Conservation (phyloP, 2,797 vertebrate species). For the Natrix natrix region DNA sequence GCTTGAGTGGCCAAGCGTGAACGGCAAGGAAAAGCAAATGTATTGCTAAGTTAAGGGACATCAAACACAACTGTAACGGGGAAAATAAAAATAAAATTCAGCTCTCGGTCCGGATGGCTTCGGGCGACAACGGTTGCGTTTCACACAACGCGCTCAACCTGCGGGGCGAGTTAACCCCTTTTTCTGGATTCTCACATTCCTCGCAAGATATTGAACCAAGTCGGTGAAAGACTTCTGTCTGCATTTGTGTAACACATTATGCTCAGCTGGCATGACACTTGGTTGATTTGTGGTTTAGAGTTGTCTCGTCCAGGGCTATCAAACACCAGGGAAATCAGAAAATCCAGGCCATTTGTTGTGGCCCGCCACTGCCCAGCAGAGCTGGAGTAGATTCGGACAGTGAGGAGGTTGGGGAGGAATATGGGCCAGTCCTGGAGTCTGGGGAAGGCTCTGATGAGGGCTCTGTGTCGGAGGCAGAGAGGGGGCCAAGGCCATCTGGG, state of each 20-base stretch:
- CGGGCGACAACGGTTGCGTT: background rate
- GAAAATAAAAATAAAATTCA: background rate
- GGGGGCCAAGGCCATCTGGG: too few species aligned
- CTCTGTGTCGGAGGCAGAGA: too few species aligned
- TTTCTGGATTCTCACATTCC: background rate
- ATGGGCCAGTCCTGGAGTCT: too few species aligned
- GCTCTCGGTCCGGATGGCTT: background rate
- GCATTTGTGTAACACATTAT: background rate
- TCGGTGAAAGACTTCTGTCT: background rate
- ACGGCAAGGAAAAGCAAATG: conserved; percentile 38
- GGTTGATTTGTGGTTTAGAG: background rate
- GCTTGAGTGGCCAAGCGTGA: conserved; percentile 44
- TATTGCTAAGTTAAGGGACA: conserved; percentile 35
- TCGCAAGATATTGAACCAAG: background rate
- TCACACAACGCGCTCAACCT: background rate
- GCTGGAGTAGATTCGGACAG: too few species aligned
- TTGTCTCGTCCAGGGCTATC: background rate
- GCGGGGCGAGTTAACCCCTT: background rate
- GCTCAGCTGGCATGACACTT: background rate
- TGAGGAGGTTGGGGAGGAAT: too few species aligned
- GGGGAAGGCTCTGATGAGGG: too few species aligned
- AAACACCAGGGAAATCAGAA: background rate
- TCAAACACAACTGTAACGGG: background rate
- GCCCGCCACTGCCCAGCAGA: too few species aligned
- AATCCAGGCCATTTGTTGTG: background rate